Evolutionary conservation across 1,140 invertebrate genomes (phyloP).

Genomic region (Metopolophium dirhodum): DNA sequence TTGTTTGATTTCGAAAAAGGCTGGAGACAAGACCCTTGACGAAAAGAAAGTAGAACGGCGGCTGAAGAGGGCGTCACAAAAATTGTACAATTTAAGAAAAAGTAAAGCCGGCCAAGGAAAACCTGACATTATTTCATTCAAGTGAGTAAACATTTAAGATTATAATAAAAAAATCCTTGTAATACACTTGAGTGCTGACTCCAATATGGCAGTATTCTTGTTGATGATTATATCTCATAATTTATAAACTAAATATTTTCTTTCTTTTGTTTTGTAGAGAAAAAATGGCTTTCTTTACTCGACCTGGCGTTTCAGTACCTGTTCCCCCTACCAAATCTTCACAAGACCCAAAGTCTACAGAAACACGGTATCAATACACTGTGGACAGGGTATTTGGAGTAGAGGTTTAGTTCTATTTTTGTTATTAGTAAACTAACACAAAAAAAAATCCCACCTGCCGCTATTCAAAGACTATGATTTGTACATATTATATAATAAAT

Average conservation of each 20-base stretch:
- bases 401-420: conserved; percentile 65
- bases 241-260: not conserved
- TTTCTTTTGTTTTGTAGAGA: conserved; percentile 71
- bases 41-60: conserved; percentile 81
- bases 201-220: not conserved
- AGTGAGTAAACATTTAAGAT: conserved; percentile 70
- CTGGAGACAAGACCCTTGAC: conserved; percentile 71
- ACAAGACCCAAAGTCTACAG: conserved; percentile 61
- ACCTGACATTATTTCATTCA: conserved; percentile 90
- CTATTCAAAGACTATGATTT: conserved; percentile 52
- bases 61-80: conserved; percentile 83
- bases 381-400: conserved; percentile 73
- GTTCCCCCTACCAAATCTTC: conserved; percentile 64
- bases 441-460: conserved; percentile 54
- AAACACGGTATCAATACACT: conserved; percentile 72
- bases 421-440: conserved; percentile 41
- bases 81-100: conserved; percentile 88
- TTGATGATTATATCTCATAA: not conserved
- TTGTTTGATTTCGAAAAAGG: conserved; percentile 57
- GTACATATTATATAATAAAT: conserved; percentile 41
- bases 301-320: conserved; percentile 78
- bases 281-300: conserved; percentile 94
- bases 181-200: not conserved
- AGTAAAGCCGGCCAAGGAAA: conserved; percentile 86
- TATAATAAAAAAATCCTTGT: not conserved